phyloP scores from a whole-genome alignment of 2,888 invertebrate species.

The Cephus rjabovi region DNA sequence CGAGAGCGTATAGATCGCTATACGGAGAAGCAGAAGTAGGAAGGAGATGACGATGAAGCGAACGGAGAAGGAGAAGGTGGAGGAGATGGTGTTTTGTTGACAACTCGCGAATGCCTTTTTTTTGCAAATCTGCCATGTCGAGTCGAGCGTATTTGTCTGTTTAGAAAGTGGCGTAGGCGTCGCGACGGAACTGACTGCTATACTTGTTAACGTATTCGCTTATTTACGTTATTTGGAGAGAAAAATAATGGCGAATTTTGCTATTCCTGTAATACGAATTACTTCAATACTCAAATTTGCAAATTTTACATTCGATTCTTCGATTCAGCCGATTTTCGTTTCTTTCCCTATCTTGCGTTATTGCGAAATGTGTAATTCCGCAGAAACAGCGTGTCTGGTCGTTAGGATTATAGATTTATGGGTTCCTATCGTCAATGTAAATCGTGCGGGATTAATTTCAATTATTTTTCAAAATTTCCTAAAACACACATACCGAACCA shows the following conservation, averaged over 20 bases:
- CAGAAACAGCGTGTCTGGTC: too few species aligned
- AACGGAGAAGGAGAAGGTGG: slow-evolving; percentile 19
- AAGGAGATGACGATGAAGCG: neutral
- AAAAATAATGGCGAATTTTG: neutral
- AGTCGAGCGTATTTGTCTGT: slow-evolving; percentile 15
- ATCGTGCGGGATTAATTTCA: neutral
- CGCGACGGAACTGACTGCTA: slow-evolving; percentile 20
- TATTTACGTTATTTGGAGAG: slow-evolving; percentile 13
- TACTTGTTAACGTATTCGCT: slow-evolving; percentile 16
- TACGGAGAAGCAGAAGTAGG: neutral
- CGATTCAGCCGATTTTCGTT: too few species aligned
- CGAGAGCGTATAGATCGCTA: neutral
- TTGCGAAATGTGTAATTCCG: too few species aligned
- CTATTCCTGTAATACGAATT: neutral
- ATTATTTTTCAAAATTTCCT: neutral
- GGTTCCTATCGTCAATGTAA: neutral
- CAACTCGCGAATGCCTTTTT: slow-evolving; percentile 30
- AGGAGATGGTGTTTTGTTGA: slow-evolving; percentile 38
- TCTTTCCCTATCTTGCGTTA: too few species aligned
- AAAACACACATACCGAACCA: too few species aligned
- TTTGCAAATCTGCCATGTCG: slow-evolving; percentile 21
- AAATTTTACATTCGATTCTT: neutral
- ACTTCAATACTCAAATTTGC: neutral
- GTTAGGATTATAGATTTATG: neutral
- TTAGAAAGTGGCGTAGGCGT: slow-evolving; percentile 24